Conservation (phyloP, 2,113 vertebrate genomes). For the Hydrochoerus hydrochaeris region DNA sequence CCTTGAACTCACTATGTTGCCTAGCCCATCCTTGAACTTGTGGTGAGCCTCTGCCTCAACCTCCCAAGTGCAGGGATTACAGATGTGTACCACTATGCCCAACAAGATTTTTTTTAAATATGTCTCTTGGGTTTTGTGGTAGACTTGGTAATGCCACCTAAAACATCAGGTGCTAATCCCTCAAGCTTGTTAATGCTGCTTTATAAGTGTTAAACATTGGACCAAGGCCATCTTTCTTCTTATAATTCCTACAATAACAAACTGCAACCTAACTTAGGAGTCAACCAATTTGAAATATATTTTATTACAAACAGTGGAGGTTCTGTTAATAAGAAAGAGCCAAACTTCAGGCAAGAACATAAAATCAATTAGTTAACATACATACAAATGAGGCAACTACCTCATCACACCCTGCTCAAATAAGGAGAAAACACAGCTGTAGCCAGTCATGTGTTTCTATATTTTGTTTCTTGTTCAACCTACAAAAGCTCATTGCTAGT, state of each 20-base stretch:
- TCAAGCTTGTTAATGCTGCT: not conserved
- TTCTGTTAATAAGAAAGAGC: not conserved
- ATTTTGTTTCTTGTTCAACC: not conserved
- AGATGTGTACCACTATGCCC: too few relatives aligned
- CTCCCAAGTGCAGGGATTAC: not conserved
- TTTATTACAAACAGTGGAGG: not conserved
- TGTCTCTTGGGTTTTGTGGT: not conserved
- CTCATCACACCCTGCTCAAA: not conserved
- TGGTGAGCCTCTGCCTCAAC: not conserved
- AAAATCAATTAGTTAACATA: not conserved
- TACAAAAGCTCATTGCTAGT: not conserved
- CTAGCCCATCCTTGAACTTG: not conserved
- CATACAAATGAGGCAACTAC: not conserved
- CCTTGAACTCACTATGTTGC: not conserved
- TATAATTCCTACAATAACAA: not conserved
- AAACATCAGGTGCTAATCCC: constrained; percentile 17
- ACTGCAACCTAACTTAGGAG: not conserved
- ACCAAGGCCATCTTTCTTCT: not conserved
- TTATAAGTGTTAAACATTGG: not conserved
- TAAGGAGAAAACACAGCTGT: not conserved
- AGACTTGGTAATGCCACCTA: not conserved
- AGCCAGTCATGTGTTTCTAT: not conserved
- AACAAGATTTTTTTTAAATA: not conserved
- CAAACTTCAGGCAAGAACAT: not conserved
- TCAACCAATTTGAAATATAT: not conserved